These are phyloP conservation scores for Eretmocerus hayati DNA, from an alignment of 2,888 invertebrate species.

Conservation along the genomic window DNA sequence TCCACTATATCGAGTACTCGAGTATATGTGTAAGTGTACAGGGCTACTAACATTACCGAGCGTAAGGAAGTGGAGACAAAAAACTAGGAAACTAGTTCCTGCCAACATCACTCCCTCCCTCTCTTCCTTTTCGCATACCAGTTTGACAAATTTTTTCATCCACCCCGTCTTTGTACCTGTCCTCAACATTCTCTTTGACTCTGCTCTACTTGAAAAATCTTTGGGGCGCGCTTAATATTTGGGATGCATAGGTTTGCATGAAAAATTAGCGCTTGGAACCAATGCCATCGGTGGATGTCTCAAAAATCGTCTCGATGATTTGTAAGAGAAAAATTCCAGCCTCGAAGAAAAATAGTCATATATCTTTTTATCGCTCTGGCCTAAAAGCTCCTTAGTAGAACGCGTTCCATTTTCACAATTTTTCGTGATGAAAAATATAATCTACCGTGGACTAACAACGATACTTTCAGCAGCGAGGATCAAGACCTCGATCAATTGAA, in stretches of 20 bases:
- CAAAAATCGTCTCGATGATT: too few relatives aligned
- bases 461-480: too few relatives aligned
- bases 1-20: not conserved
- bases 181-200: slow-evolving; percentile 20
- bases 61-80: not conserved
- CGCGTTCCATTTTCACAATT: too few relatives aligned
- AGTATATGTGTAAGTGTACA: too few relatives aligned
- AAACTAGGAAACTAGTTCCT: slow-evolving; percentile 34
- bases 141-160: slow-evolving; percentile 12
- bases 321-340: too few relatives aligned
- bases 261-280: slow-evolving; percentile 36
- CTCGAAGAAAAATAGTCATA: too few relatives aligned
- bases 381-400: too few relatives aligned
- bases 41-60: too few relatives aligned
- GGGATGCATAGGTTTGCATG: slow-evolving; percentile 38
- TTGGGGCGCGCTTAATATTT: slow-evolving; percentile 33
- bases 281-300: not conserved
- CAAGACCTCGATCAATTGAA: too few relatives aligned
- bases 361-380: too few relatives aligned
- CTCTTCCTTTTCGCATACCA: slow-evolving; percentile 8
- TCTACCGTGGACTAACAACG: too few relatives aligned
- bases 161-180: not conserved
- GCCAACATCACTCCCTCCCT: slow-evolving; percentile 14
- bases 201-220: not conserved
- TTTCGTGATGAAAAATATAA: too few relatives aligned